Conservation (phyloP, 2,888 invertebrate species). For the Scaptomyza cyrtandrae region DNA sequence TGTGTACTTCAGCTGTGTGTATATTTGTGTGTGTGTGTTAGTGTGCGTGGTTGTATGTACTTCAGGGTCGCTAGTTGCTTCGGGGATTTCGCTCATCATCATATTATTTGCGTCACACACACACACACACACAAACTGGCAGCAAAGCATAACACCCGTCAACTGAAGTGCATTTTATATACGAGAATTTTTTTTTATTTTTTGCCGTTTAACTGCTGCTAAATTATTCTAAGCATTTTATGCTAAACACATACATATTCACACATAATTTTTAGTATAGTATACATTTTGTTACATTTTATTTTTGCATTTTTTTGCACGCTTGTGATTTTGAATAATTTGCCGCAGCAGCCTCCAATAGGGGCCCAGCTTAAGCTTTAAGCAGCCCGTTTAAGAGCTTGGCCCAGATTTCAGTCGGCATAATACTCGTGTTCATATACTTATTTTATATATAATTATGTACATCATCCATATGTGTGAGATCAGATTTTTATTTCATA, state of each 20-base stretch:
- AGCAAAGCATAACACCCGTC: slow-evolving; percentile 24
- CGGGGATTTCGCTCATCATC: slow-evolving; percentile 58
- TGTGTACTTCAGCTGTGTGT: slow-evolving; percentile 25
- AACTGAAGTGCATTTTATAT: slow-evolving; percentile 60
- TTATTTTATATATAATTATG: too few species aligned
- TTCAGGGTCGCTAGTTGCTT: slow-evolving; percentile 55
- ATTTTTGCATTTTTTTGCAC: slow-evolving; percentile 31
- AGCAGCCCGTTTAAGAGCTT: background rate
- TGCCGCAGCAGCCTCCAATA: slow-evolving; percentile 17
- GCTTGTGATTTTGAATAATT: slow-evolving; percentile 48
- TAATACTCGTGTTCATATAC: too few species aligned
- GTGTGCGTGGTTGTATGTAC: slow-evolving; percentile 41
- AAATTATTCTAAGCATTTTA: slow-evolving; percentile 56
- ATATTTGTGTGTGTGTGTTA: slow-evolving; percentile 3
- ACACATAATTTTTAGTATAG: background rate
- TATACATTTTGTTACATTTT: slow-evolving; percentile 32
- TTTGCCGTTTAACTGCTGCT: slow-evolving; percentile 42
- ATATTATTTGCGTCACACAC: slow-evolving; percentile 53
- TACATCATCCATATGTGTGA: too few species aligned
- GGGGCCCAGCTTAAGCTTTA: background rate
- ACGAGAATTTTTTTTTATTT: slow-evolving; percentile 8
- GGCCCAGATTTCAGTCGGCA: too few species aligned
- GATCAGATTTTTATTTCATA: too few species aligned
- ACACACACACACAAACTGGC: slow-evolving; percentile 21
- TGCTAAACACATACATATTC: slow-evolving; percentile 14